Conservation (phyloP, 2,113 vertebrate species). For the Athene noctua region DNA sequence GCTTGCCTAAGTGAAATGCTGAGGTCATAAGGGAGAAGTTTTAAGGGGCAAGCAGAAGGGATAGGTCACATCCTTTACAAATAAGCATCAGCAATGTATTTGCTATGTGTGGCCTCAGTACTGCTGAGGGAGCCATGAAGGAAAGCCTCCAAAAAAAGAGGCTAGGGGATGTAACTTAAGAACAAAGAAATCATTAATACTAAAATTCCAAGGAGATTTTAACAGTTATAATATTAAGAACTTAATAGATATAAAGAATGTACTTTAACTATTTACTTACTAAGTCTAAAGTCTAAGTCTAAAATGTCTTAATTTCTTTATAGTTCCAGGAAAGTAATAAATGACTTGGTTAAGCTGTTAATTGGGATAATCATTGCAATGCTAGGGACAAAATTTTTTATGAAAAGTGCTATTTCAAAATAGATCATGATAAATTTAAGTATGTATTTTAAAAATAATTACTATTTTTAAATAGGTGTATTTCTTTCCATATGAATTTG, state of each 20-base stretch:
- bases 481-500: background rate
- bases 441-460: background rate
- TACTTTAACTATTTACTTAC: background rate
- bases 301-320: background rate
- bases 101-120: background rate
- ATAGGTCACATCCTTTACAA: background rate
- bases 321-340: background rate
- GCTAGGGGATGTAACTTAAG: background rate
- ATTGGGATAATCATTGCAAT: background rate
- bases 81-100: background rate
- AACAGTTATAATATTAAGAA: background rate
- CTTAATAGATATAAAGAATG: background rate
- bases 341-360: background rate
- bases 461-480: background rate
- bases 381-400: background rate
- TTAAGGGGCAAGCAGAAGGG: background rate
- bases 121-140: background rate
- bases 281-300: background rate
- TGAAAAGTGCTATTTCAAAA: background rate
- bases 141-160: background rate
- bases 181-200: background rate
- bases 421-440: background rate
- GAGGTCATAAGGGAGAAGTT: background rate
- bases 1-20: background rate
- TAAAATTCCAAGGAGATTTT: background rate